A percentile compares a stretch with the other conserved stretches of the same genome.
These are phyloP conservation scores for Sinocyclocheilus anophthalmus DNA, from an alignment of 2,113 vertebrate genomes.

Conservation along the genomic window DNA sequence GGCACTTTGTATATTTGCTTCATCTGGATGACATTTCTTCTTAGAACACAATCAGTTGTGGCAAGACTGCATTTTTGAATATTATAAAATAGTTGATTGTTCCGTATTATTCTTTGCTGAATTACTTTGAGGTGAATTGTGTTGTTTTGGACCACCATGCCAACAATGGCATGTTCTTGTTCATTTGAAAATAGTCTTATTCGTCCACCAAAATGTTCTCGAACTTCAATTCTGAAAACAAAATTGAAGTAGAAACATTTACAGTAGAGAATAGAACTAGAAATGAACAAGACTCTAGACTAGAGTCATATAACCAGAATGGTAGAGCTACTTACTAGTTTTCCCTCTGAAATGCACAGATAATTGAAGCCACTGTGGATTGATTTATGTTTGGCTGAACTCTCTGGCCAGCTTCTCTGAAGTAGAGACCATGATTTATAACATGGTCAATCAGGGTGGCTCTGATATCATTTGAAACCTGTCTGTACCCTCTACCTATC, in stretches of 20 bases:
- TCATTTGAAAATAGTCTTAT: background rate
- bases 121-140: background rate
- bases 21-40: no score
- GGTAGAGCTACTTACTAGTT: background rate
- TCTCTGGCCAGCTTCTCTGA: background rate
- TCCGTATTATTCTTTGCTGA: background rate
- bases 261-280: background rate
- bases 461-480: no score
- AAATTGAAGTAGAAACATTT: background rate
- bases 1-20: no score
- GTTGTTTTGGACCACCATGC: slow-evolving; percentile 2
- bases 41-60: no score
- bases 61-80: no score
- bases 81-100: background rate
- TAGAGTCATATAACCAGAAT: no score
- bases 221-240: background rate
- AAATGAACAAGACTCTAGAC: no score
- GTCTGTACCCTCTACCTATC: no score
- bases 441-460: no score
- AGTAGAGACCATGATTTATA: background rate
- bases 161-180: background rate
- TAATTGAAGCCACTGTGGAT: background rate
- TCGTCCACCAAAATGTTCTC: background rate
- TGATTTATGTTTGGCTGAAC: no score
- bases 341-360: background rate